A percentile compares a stretch with the other conserved stretches of the same genome.
phyloP scores from a whole-genome alignment of 2,888 invertebrate species.

The Agonopterix alstromeriana region DNA sequence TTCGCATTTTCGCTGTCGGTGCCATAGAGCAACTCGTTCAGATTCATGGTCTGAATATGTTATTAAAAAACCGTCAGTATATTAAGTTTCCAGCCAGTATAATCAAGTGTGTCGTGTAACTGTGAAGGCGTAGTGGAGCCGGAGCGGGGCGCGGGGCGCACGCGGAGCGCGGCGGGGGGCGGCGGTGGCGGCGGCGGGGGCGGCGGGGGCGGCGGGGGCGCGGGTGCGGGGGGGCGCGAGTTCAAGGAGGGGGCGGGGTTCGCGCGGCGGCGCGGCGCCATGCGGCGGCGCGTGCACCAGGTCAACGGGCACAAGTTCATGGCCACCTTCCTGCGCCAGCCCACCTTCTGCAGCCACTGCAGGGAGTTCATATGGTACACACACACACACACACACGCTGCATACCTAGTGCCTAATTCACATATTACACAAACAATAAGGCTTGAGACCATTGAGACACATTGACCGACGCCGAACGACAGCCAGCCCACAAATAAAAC shows the following conservation, averaged over 20 bases:
- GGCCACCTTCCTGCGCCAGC: slow-evolving; percentile 99
- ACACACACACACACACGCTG: no score
- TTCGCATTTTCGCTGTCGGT: no score
- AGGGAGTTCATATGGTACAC: slow-evolving; percentile 98
- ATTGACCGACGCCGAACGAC: no score
- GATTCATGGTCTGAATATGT: no score
- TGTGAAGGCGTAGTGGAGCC: slow-evolving; percentile 21
- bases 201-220: slow-evolving; percentile 25
- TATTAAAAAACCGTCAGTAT: no score
- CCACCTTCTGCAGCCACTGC: slow-evolving; percentile 99
- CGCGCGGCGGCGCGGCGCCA: slow-evolving; percentile 96
- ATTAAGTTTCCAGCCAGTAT: no score
- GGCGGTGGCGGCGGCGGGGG: slow-evolving; percentile 18
- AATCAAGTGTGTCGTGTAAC: no score
- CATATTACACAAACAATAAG: no score
- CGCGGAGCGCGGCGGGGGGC: slow-evolving; percentile 10
- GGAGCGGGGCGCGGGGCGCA: slow-evolving; percentile 12
- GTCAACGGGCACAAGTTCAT: slow-evolving; percentile 99
- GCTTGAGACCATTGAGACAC: no score
- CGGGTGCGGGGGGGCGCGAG: slow-evolving; percentile 77
- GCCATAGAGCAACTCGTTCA: no score
- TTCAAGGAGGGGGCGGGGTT: slow-evolving; percentile 98
- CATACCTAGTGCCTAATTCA: no score
- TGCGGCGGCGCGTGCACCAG: slow-evolving; percentile 98
- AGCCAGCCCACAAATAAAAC: no score